Conservation (phyloP, 2,797 vertebrate species). For the Loris lydekkerianus region DNA sequence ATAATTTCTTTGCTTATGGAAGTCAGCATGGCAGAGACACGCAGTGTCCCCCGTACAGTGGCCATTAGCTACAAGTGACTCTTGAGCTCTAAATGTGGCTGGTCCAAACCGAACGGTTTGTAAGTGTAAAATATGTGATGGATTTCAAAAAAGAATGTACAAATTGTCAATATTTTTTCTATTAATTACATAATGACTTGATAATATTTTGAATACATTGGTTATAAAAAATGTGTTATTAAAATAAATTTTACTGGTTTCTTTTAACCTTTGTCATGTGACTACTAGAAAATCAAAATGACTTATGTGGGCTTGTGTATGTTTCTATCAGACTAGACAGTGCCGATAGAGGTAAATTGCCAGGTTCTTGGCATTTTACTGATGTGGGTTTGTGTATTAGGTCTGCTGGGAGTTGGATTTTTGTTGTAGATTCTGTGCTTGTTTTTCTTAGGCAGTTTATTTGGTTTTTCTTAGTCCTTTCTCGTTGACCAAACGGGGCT, state of each 20-base stretch:
- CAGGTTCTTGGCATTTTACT: not conserved
- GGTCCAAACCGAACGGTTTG: not conserved
- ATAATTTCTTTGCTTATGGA: not conserved
- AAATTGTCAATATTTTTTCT: not conserved
- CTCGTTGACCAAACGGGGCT: not conserved
- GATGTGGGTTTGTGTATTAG: not conserved
- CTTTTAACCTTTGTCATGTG: not conserved
- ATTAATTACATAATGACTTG: not conserved
- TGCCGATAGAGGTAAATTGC: not conserved
- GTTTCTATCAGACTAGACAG: not conserved
- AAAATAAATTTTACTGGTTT: conserved; percentile 5
- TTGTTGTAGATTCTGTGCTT: not conserved
- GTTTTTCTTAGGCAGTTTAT: conserved; percentile 14
- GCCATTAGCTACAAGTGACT: not conserved
- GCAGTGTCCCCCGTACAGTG: not conserved
- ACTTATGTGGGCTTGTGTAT: not conserved
- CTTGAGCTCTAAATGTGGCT: not conserved
- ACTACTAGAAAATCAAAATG: not conserved
- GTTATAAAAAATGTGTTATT: not conserved
- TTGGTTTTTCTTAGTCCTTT: not conserved
- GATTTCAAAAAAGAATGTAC: not conserved
- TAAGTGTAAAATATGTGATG: not conserved
- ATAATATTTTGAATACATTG: not conserved
- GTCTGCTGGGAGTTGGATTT: not conserved
- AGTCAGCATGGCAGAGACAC: not conserved